A percentile compares a stretch with the other conserved stretches of the same genome.
Evolutionary conservation across 2,113 vertebrate species (phyloP).

Genomic region (Cygnus buccinator): DNA sequence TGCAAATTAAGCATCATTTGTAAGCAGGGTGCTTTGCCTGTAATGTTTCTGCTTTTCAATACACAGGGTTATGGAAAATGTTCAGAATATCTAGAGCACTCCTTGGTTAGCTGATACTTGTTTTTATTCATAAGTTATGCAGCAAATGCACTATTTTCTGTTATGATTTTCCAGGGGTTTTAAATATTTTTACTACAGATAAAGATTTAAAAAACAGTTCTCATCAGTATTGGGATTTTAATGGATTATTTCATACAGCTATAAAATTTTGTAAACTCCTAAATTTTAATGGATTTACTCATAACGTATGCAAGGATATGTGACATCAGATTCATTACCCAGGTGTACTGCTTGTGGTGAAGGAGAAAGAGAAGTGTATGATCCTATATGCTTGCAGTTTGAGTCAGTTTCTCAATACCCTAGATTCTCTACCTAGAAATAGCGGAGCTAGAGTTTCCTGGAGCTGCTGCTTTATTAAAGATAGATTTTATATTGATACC

Average conservation of each 20-base stretch:
- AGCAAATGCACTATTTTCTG: background rate
- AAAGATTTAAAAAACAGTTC: background rate
- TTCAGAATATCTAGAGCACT: slow-evolving; percentile 1
- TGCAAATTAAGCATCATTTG: slow-evolving; percentile 85
- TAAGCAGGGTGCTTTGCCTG: slow-evolving; percentile 75
- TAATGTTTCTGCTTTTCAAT: slow-evolving; percentile 51
- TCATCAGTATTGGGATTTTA: background rate
- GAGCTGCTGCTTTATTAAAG: background rate
- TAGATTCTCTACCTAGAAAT: background rate
- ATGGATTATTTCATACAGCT: background rate
- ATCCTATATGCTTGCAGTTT: background rate
- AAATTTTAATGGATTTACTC: background rate
- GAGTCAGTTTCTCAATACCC: background rate
- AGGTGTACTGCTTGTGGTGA: background rate
- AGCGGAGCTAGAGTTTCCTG: background rate
- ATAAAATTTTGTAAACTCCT: background rate
- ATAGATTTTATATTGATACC: background rate
- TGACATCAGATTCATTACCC: background rate
- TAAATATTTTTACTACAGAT: background rate
- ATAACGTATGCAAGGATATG: background rate
- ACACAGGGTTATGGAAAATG: slow-evolving; percentile 32
- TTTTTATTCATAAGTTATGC: background rate
- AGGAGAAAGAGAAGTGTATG: fast-evolving
- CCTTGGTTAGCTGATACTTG: background rate
- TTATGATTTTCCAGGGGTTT: background rate